Percentiles rank a stretch among this genome's conserved stretches.
Conservation (phyloP, 2,113 vertebrate species). For the Sceloporus undulatus region DNA sequence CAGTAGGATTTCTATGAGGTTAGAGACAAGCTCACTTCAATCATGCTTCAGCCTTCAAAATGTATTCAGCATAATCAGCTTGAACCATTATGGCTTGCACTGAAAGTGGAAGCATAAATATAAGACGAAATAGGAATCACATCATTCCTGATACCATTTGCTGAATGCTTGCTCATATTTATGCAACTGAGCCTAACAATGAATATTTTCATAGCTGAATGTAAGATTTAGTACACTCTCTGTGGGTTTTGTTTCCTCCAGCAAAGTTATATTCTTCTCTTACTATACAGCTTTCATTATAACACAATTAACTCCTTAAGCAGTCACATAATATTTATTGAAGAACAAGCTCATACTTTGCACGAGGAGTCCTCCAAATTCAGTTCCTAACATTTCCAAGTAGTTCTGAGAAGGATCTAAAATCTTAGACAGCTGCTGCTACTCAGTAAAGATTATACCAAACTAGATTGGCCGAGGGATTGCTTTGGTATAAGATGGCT, state of each 20-base stretch:
- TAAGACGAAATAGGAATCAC: neutral
- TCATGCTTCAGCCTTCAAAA: conserved; percentile 24
- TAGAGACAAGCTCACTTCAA: conserved; percentile 3
- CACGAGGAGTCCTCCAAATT: too few species aligned
- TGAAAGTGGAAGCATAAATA: conserved; percentile 11
- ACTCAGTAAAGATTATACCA: too few species aligned
- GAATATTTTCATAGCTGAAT: conserved; percentile 1
- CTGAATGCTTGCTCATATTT: neutral
- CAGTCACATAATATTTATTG: too few species aligned
- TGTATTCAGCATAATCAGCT: neutral
- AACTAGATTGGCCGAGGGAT: too few species aligned
- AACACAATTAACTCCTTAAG: too few species aligned
- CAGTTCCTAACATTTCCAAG: too few species aligned
- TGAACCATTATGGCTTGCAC: neutral
- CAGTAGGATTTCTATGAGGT: conserved; percentile 23
- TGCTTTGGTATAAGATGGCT: too few species aligned
- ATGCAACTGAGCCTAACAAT: neutral
- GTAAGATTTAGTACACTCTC: conserved; percentile 4
- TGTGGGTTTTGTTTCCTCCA: too few species aligned
- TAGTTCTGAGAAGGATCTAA: too few species aligned
- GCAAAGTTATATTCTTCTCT: neutral
- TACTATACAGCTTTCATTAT: neutral
- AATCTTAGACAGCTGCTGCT: too few species aligned
- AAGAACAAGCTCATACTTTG: too few species aligned
- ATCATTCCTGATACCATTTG: neutral